Base-by-base conservation (phyloP, 2,113 vertebrate species). In the Rhadina sibilatrix region DNA sequence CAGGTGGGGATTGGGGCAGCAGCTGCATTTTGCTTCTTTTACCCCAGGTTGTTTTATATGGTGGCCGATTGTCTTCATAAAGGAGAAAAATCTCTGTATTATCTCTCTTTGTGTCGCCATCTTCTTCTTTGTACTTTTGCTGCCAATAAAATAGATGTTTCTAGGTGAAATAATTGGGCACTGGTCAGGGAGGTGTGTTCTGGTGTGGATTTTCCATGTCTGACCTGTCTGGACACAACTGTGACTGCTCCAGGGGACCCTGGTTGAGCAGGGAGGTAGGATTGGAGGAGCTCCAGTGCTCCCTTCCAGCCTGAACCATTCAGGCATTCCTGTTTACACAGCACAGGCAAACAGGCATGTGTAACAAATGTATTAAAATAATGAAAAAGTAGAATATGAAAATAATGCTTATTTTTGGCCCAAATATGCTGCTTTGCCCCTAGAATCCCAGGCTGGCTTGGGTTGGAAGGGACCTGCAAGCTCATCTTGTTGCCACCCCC, bases 51-150 rank as follows among this genome's bases (percentile, higher is more conserved):
- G 20, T 56, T 84, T 85, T 20, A 3, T 49, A 1, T 25, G 10
- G 25, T 38, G 20, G 38, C 24, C 17, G 37, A 21, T 28, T 75
- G 22, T 80, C 35, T n/a, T 11, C 1, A 0, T 40, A 17, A 71
- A 86, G 46, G 38, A 85, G 30, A 33, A 11, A 5, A 12, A 24
- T 57, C 20, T 63, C 18, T 20, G 6, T 30, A 4, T 63, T 24
- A 21, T n/a, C 30, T 56, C 56, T 72, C 11, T 7, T 15, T 16
- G n/a, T 2, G 1, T 37, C 1, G 1, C 35, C 5, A 7, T 46
- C 74, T 59, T 76, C 23, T 18, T 30, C 56, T 86, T 47, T 64
- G 38, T 56, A 38, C 4, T 44, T n/a, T 23, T 44, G 0, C 14
- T 47, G 31, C 47, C n/a, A 15, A 6, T 44, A n/a, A 57, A 80